Evolutionary conservation across 2,797 vertebrate genomes (phyloP).

Genomic region (Apodemus agrarius): DNA sequence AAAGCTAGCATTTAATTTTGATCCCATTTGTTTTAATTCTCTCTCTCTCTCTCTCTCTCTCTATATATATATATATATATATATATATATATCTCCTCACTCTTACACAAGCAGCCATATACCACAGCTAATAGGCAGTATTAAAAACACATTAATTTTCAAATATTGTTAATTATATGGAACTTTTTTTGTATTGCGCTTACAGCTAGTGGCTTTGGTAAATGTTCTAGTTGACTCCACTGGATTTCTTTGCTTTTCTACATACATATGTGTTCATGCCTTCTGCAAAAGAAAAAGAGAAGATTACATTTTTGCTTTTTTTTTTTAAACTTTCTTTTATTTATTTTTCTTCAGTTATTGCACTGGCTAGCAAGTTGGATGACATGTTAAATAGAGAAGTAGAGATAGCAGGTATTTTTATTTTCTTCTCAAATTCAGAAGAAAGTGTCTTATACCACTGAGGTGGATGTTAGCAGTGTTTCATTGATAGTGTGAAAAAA

Average conservation of each 20-base stretch:
- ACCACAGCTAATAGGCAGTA: neutral
- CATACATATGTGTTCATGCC: neutral
- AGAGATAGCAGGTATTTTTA: neutral
- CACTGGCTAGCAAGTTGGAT: neutral
- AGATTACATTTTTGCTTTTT: neutral
- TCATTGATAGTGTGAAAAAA: slow-evolving; percentile 11
- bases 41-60: too few relatives aligned
- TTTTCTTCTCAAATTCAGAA: slow-evolving; percentile 30
- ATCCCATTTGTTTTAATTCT: neutral
- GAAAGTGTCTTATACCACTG: neutral
- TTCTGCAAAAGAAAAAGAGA: neutral
- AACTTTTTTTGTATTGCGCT: neutral
- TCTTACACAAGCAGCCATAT: neutral
- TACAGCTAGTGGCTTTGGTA: neutral
- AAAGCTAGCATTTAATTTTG: slow-evolving; percentile 27
- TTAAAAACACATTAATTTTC: slow-evolving; percentile 24
- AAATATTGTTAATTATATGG: neutral
- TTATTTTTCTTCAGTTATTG: slow-evolving; percentile 30
- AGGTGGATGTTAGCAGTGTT: neutral
- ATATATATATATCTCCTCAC: too few relatives aligned
- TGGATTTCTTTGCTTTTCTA: neutral
- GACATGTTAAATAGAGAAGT: slow-evolving; percentile 6
- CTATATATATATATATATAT: too few relatives aligned
- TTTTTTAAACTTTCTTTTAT: neutral
- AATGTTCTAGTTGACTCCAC: neutral